A percentile compares a stretch with the other conserved stretches of the same genome.
These are phyloP conservation scores for Bombus affinis DNA, from an alignment of 1,140 invertebrate species.

Conservation along the genomic window DNA sequence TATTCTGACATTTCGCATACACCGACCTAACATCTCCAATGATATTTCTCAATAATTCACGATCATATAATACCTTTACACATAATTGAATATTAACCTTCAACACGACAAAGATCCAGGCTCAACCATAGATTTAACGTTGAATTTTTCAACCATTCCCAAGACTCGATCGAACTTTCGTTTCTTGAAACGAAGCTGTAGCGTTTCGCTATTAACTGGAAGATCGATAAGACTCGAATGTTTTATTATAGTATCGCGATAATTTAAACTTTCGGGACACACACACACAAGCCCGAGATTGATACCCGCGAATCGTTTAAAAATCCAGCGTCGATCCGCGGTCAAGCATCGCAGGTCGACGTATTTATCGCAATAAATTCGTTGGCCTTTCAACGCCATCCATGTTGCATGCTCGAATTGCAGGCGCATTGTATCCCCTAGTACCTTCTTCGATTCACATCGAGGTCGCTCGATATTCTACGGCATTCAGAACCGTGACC, in stretches of 20 bases:
- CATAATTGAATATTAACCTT: neutral
- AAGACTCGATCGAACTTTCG: neutral
- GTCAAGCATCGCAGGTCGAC: neutral
- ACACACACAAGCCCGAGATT: neutral
- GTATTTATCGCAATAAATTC: neutral
- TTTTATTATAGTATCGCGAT: neutral
- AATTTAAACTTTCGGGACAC: neutral
- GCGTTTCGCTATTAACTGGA: too few species aligned
- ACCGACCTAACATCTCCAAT: neutral
- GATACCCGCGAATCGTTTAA: neutral
- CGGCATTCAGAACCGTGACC: conserved; percentile 11
- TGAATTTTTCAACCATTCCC: neutral
- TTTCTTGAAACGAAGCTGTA: too few species aligned
- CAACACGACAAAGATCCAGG: neutral
- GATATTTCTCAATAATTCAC: too few species aligned
- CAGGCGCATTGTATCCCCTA: neutral
- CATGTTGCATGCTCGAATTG: neutral
- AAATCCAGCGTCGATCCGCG: neutral
- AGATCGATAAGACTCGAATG: neutral
- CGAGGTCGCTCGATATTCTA: conserved; percentile 18
- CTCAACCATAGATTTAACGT: neutral
- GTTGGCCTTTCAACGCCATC: neutral
- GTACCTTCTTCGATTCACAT: neutral
- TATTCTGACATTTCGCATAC: neutral
- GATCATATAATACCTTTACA: neutral